phyloP scores from a whole-genome alignment of 2,113 vertebrate species.

The Carassius gibelio region DNA sequence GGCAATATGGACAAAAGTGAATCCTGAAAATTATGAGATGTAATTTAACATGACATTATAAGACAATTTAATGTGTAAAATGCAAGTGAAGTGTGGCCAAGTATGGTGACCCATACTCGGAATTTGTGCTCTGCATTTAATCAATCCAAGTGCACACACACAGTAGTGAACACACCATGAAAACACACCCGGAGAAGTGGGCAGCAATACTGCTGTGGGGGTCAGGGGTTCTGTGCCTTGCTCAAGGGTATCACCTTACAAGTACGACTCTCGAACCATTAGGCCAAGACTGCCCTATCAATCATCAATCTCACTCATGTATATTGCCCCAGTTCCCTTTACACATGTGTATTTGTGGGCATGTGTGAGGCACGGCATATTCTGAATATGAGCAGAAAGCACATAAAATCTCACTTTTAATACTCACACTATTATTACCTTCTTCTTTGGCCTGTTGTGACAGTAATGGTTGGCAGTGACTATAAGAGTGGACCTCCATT shows the following conservation, averaged over 20 bases:
- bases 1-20: not conserved
- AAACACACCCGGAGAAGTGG: no score
- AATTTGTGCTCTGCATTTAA: no score
- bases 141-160: no score
- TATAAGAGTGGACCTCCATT: constrained; percentile 9
- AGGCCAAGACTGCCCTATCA: not conserved
- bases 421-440: not conserved
- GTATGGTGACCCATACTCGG: no score
- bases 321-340: not conserved
- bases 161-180: no score
- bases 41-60: not conserved
- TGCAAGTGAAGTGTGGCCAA: not conserved
- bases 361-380: not conserved
- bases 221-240: no score
- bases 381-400: not conserved
- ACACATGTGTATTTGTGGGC: not conserved
- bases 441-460: constrained; percentile 3
- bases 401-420: constrained; percentile 9
- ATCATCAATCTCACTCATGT: not conserved
- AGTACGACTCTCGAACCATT: no score
- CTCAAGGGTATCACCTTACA: no score
- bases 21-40: not conserved
- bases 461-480: constrained; percentile 14
- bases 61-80: not conserved
- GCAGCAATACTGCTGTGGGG: no score